These are phyloP conservation scores for Turnix velox DNA, from an alignment of 2,113 vertebrate species.

Conservation along the genomic window DNA sequence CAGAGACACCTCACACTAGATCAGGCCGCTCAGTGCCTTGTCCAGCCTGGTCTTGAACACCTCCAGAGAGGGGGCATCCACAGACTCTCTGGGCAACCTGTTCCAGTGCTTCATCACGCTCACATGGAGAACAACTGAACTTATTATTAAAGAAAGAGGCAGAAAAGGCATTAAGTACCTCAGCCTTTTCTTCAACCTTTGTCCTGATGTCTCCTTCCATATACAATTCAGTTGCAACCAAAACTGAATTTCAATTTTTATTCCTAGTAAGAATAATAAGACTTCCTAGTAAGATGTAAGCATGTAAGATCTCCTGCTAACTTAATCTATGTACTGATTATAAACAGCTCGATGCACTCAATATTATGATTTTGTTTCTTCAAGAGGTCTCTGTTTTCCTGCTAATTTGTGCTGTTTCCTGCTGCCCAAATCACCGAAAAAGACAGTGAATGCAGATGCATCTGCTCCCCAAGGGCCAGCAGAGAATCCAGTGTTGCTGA, in stretches of 20 bases:
- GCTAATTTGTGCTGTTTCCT: background rate
- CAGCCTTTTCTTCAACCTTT: background rate
- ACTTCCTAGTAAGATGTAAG: background rate
- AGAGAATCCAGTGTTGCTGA: background rate
- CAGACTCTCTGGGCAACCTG: no score
- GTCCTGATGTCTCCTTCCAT: background rate
- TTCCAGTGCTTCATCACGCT: no score
- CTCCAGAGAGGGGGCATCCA: no score
- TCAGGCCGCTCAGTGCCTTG: no score
- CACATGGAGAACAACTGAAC: background rate
- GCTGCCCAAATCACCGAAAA: background rate
- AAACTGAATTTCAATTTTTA: background rate
- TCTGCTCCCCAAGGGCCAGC: background rate
- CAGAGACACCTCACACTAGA: no score
- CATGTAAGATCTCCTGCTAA: background rate
- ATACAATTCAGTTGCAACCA: background rate
- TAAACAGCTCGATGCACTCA: background rate
- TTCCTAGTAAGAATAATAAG: background rate
- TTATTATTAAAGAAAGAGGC: background rate
- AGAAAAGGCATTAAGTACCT: background rate
- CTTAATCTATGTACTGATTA: background rate
- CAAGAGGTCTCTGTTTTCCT: background rate
- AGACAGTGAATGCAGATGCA: background rate
- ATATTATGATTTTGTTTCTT: background rate
- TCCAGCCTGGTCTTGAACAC: no score